Percentiles rank a stretch among this genome's conserved stretches.
Evolutionary conservation across 2,888 invertebrate genomes (phyloP).

Genomic region (Rhabditophanes sp.): DNA sequence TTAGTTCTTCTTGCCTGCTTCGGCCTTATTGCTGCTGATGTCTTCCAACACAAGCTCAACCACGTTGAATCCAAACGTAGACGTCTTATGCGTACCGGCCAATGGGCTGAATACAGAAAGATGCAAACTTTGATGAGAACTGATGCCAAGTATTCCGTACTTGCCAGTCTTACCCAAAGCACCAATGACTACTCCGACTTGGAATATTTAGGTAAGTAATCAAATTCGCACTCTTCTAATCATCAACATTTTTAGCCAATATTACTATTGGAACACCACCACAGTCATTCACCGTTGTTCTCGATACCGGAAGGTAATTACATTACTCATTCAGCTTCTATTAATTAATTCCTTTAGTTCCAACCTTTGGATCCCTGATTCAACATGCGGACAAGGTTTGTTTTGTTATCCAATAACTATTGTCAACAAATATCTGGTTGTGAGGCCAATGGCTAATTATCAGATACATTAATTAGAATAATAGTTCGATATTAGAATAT

Average conservation of each 20-base stretch:
- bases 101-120: conserved; percentile 6
- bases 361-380: conserved; percentile 6
- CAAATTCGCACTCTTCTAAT: background rate
- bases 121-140: too few species aligned
- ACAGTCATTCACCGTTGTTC: background rate
- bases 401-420: too few species aligned
- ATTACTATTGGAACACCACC: conserved; percentile 3
- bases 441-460: too few species aligned
- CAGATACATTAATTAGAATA: too few species aligned
- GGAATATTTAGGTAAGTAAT: conserved; percentile 9
- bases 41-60: background rate
- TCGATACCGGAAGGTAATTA: conserved; percentile 4
- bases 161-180: conserved; percentile 5
- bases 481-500: too few species aligned
- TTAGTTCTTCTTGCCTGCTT: background rate
- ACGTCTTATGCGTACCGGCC: conserved; percentile 2
- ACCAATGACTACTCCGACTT: conserved; percentile 5
- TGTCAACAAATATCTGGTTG: too few species aligned
- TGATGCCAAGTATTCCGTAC: conserved; percentile 1
- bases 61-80: background rate
- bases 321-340: too few species aligned
- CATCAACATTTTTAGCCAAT: conserved; percentile 46
- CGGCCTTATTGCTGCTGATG: background rate
- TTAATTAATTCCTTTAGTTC: too few species aligned
- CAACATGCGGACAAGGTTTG: too few species aligned